Conservation (phyloP, 2,113 vertebrate genomes). For the Alces alces region DNA sequence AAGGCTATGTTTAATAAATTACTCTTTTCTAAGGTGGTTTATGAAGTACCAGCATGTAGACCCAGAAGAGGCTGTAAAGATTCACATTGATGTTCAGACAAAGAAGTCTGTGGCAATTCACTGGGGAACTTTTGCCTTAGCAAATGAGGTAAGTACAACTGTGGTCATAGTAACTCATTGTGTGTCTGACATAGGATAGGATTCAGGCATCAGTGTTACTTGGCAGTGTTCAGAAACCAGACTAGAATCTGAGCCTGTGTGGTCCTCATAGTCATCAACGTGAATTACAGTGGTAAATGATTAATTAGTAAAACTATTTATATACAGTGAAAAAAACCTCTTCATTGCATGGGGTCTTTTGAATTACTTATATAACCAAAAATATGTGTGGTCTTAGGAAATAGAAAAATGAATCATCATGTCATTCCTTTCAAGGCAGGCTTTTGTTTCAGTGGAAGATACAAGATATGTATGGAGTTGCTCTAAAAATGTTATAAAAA, state of each 20-base stretch:
- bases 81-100: conserved; percentile 92
- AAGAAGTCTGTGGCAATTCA: conserved; percentile 94
- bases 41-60: conserved; percentile 95
- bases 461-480: neutral
- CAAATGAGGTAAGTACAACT: conserved; percentile 88
- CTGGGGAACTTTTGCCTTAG: conserved; percentile 96
- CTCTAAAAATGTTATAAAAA: neutral
- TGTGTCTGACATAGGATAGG: neutral
- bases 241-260: neutral
- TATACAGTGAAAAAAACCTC: neutral
- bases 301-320: neutral
- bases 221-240: neutral
- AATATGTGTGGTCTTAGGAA: neutral
- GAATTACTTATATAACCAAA: neutral
- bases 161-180: neutral
- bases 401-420: neutral
- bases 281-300: neutral
- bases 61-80: conserved; percentile 93
- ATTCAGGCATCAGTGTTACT: neutral
- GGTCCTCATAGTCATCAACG: neutral
- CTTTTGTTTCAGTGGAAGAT: neutral
- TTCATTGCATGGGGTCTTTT: neutral
- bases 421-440: neutral
- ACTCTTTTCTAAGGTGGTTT: conserved; percentile 86
- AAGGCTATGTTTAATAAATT: conserved; percentile 15